Evolutionary conservation across 2,113 vertebrate genomes (phyloP), one percentile per base, ranked within the genome.

Genomic region (Pogonocichla stellata): DNA sequence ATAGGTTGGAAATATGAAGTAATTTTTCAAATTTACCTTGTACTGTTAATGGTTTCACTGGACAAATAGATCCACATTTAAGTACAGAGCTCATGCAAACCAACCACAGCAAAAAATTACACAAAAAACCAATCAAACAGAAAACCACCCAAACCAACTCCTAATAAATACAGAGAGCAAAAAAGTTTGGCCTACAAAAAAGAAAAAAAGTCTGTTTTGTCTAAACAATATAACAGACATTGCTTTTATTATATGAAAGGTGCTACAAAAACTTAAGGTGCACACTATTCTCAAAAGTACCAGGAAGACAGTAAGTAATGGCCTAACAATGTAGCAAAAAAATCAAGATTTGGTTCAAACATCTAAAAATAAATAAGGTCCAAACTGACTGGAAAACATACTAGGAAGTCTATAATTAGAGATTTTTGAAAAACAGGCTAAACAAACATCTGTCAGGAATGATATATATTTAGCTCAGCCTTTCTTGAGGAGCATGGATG

Each of bases 381-480:
- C 60, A 66, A 88, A 86, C 0, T 58, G 50, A 78, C 80, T 42
- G 80, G 50, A 33, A 94, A 47, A 50, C 67, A 54, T 57, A 80
- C 72, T 2, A 51, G 29, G 66, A 78, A 74, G 47, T 70, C 66
- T 77, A 9, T 73, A 94, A 95, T 90, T 83, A 94, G 71, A 71
- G 67, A 90, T 83, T 93, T 87, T 56, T 4, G 38, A 86, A 90
- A 77, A 91, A 45, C 40, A 73, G 67, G 64, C 67, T 86, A 92
- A 93, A 93, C 58, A 93, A 95, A 93, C 86, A 94, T 95, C 88
- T 90, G 61, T 72, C 79, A 66, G 42, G 51, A 90, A 70, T 2
- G 5, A 86, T 23, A 17, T 48, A 80, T 88, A 88, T 70, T 94
- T 86, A 96, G 67, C 51, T 74, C 54, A 78, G 75, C 38, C 69